Evolutionary conservation across 2,888 invertebrate genomes (phyloP).

Genomic region (Brachyptera risi): DNA sequence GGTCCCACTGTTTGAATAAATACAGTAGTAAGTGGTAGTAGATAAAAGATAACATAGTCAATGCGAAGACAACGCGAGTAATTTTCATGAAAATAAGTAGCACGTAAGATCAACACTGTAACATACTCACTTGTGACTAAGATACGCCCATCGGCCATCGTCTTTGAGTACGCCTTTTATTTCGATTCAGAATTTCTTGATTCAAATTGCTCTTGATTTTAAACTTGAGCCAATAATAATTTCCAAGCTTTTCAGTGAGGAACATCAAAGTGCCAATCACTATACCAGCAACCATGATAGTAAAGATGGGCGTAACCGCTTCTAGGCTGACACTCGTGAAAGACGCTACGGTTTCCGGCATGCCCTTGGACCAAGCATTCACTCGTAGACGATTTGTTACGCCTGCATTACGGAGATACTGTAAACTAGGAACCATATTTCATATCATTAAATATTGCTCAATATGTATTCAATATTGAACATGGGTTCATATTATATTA

Average conservation of each 20-base stretch:
- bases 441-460: background rate
- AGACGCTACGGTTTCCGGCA: background rate
- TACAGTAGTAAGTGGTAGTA: no score
- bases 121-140: no score
- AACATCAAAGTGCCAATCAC: background rate
- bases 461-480: no score
- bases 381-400: constrained; percentile 6
- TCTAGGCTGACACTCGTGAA: constrained; percentile 3
- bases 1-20: no score
- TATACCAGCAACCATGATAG: background rate
- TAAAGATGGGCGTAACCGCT: constrained; percentile 12
- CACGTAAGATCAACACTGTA: no score
- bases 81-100: no score
- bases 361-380: constrained; percentile 7
- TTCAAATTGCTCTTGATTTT: background rate
- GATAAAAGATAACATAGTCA: no score
- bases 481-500: no score
- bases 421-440: constrained; percentile 4
- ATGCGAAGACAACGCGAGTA: no score
- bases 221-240: background rate
- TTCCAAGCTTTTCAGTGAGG: background rate
- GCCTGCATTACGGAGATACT: constrained; percentile 2
- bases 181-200: background rate
- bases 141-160: no score
- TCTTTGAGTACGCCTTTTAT: background rate